Evolutionary conservation across 1,140 invertebrate species (phyloP).

Genomic region (Ceratosolen solmsi): DNA sequence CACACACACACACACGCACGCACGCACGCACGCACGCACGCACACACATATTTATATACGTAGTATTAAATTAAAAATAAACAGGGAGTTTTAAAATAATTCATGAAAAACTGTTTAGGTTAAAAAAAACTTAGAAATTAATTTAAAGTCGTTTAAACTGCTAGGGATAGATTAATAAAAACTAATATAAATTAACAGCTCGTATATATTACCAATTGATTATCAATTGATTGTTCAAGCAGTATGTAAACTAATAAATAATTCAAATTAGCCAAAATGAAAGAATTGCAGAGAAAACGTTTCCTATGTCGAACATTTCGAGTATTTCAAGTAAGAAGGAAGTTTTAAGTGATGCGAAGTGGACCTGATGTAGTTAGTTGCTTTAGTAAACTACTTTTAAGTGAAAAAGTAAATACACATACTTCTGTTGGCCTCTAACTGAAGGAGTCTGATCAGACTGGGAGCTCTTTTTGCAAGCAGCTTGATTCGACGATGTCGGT

Average conservation of each 20-base stretch:
- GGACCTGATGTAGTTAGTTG: slow-evolving; percentile 35
- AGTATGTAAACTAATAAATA: neutral
- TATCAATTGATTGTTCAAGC: neutral
- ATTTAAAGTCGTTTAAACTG: too few species aligned
- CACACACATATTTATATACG: too few species aligned
- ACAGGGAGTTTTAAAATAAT: too few species aligned
- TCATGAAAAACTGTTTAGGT: too few species aligned
- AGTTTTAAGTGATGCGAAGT: slow-evolving; percentile 27
- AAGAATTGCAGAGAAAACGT: neutral
- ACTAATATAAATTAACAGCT: neutral
- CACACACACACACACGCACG: too few species aligned
- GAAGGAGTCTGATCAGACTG: neutral
- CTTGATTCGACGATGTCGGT: neutral
- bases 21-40: too few species aligned
- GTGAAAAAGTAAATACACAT: slow-evolving; percentile 47
- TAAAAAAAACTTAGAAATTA: neutral
- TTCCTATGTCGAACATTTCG: neutral
- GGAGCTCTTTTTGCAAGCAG: slow-evolving; percentile 2
- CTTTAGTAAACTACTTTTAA: slow-evolving; percentile 39
- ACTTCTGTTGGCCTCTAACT: slow-evolving; percentile 25
- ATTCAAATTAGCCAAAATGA: neutral
- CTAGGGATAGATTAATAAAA: too few species aligned
- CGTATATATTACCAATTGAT: neutral
- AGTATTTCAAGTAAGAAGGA: neutral
- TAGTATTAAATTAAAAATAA: too few species aligned